Evolutionary conservation across 2,797 vertebrate species (phyloP).

Genomic region (Manis javanica): DNA sequence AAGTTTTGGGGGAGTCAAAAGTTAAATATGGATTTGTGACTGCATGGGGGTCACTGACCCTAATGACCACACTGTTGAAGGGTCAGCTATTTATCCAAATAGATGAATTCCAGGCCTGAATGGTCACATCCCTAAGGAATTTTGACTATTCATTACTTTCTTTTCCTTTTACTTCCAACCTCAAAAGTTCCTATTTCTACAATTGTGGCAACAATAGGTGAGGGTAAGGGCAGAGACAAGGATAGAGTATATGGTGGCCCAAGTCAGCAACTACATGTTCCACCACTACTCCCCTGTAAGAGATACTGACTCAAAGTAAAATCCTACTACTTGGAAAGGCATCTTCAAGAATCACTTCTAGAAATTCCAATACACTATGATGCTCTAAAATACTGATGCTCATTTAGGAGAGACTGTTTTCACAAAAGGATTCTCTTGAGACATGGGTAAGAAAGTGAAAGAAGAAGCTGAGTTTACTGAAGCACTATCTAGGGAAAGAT

Average conservation of each 20-base stretch:
- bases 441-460: neutral
- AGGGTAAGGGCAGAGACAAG: neutral
- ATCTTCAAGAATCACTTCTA: neutral
- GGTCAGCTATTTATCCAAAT: neutral
- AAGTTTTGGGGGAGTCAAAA: no score
- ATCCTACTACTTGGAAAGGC: neutral
- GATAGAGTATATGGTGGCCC: neutral
- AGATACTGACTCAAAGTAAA: neutral
- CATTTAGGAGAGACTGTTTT: neutral
- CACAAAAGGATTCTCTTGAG: neutral
- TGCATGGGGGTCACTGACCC: no score
- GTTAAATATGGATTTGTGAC: no score
- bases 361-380: neutral
- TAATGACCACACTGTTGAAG: no score
- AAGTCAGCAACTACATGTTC: neutral
- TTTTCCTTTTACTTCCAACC: neutral
- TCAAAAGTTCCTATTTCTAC: neutral
- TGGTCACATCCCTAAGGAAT: neutral
- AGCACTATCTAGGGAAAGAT: neutral
- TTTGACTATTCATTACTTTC: slow-evolving; percentile 7
- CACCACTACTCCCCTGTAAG: neutral
- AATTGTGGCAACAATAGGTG: neutral
- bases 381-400: neutral
- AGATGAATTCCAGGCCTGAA: neutral
- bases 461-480: neutral